Conservation (phyloP, 1,140 invertebrate species). For the Saccostrea glomerata region DNA sequence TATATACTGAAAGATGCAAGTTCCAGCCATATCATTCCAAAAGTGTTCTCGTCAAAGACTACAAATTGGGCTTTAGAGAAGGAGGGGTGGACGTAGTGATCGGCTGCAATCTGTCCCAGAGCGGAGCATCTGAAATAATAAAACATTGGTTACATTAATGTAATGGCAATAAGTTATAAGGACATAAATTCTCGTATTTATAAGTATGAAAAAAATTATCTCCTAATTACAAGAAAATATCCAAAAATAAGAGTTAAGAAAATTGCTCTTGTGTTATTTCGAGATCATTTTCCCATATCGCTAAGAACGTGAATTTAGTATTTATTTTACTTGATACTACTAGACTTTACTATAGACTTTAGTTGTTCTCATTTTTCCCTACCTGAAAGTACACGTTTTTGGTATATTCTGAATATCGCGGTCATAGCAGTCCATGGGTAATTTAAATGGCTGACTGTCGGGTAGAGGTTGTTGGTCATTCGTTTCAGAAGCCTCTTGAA, state of each 20-base stretch:
- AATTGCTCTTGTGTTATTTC: too few species aligned
- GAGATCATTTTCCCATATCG: too few species aligned
- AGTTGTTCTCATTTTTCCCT: neutral
- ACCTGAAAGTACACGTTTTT: constrained; percentile 59
- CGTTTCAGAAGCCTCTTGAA: constrained; percentile 50
- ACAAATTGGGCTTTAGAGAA: constrained; percentile 69
- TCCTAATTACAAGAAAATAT: too few species aligned
- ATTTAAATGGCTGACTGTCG: constrained; percentile 61
- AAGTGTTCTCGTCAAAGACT: constrained; percentile 71
- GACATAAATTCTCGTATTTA: too few species aligned
- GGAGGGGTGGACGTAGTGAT: constrained; percentile 67
- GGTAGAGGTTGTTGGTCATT: neutral
- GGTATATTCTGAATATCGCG: constrained; percentile 39
- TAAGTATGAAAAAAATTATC: too few species aligned
- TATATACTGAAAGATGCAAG: constrained; percentile 56
- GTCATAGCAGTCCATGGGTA: constrained; percentile 58
- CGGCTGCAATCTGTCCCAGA: constrained; percentile 68
- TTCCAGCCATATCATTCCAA: constrained; percentile 74
- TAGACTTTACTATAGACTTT: too few species aligned
- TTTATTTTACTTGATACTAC: too few species aligned
- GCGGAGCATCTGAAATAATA: constrained; percentile 67
- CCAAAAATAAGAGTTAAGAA: too few species aligned
- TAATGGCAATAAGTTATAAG: too few species aligned
- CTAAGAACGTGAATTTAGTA: too few species aligned
- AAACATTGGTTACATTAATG: neutral